A percentile compares a stretch with the other conserved stretches of the same genome.
Conservation (phyloP, 2,888 invertebrate species). For the Isotomurus palustris region DNA sequence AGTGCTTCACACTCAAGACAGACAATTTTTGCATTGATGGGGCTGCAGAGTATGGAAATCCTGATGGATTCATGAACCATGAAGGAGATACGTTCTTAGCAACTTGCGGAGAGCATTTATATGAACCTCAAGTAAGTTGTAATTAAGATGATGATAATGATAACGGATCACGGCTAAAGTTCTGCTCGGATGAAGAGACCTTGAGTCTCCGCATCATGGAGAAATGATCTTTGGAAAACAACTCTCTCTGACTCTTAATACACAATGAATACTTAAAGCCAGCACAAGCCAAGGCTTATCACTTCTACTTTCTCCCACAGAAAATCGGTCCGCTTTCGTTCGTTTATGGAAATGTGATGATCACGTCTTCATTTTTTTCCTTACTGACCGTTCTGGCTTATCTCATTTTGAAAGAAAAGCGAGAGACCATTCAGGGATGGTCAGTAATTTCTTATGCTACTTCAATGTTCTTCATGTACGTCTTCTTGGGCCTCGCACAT, state of each 20-base stretch:
- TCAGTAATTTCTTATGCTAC: constrained; percentile 24
- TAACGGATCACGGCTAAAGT: too few relatives aligned
- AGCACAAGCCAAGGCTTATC: too few relatives aligned
- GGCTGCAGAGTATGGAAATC: constrained; percentile 26
- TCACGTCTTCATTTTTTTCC: constrained; percentile 27
- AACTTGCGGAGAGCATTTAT: constrained; percentile 23
- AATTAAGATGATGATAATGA: too few relatives aligned
- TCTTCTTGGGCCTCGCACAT: constrained; percentile 30
- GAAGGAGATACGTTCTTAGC: constrained; percentile 30
- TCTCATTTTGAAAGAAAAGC: constrained; percentile 26
- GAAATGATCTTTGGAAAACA: too few relatives aligned
- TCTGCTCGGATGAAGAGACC: too few relatives aligned
- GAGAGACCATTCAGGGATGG: constrained; percentile 32
- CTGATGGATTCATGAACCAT: constrained; percentile 22
- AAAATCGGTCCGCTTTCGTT: constrained; percentile 29
- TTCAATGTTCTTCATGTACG: constrained; percentile 35
- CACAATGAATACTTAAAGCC: too few relatives aligned
- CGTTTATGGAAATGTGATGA: constrained; percentile 32
- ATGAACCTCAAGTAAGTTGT: constrained; percentile 17
- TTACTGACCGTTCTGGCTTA: constrained; percentile 26
- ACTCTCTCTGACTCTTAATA: too few relatives aligned
- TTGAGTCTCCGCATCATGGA: too few relatives aligned
- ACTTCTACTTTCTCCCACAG: too few relatives aligned
- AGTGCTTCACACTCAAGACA: constrained; percentile 26
- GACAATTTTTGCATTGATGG: constrained; percentile 32